These are phyloP conservation scores for Drosophila quinaria DNA, from an alignment of 2,888 invertebrate species.

Conservation along the genomic window DNA sequence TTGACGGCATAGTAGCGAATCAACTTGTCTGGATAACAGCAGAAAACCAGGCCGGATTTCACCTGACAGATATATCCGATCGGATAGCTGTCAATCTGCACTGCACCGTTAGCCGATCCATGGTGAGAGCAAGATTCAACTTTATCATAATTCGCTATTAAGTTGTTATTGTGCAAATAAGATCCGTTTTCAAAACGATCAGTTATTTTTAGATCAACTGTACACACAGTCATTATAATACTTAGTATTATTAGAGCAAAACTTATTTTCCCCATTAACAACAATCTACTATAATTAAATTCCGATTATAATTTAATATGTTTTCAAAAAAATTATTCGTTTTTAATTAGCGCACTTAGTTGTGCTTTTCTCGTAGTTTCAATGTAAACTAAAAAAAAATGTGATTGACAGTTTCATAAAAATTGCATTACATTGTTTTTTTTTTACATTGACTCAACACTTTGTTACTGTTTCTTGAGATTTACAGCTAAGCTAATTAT, in stretches of 20 bases:
- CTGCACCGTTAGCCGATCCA: fast-evolving
- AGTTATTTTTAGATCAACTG: slow-evolving; percentile 52
- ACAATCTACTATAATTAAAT: neutral
- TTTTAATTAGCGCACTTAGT: neutral
- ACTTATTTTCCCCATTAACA: neutral
- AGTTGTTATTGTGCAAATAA: slow-evolving; percentile 50
- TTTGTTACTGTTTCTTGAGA: neutral
- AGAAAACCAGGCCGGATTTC: slow-evolving; percentile 75
- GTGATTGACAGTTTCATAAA: neutral
- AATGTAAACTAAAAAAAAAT: slow-evolving; percentile 11
- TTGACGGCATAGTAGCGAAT: neutral
- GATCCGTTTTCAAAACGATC: slow-evolving; percentile 45
- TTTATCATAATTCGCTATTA: slow-evolving; percentile 49
- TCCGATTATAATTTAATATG: neutral
- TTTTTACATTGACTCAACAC: neutral
- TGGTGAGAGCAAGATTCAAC: slow-evolving; percentile 40
- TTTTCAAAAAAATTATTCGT: neutral
- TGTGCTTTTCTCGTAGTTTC: neutral
- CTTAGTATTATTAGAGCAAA: neutral
- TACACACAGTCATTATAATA: slow-evolving; percentile 24
- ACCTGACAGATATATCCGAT: slow-evolving; percentile 73
- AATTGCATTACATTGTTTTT: neutral
- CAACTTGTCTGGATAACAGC: slow-evolving; percentile 46
- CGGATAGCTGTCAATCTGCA: neutral
- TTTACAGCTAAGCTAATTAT: neutral